These are phyloP conservation scores for Chelidonichthys spinosus DNA, from an alignment of 2,797 vertebrate genomes.

Conservation along the genomic window DNA sequence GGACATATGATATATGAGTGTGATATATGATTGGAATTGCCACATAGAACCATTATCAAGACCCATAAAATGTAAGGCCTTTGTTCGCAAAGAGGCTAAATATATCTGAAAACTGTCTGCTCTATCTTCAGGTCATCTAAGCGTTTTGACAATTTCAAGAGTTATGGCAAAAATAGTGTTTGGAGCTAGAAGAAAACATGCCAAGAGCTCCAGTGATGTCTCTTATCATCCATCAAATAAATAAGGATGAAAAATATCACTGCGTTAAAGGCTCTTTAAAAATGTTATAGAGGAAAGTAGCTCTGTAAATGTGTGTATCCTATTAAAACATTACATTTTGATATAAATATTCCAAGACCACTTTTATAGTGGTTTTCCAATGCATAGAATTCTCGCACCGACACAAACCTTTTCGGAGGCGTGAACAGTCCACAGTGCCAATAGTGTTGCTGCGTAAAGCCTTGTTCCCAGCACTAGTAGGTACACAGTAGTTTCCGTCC, in stretches of 20 bases:
- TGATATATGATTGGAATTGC: neutral
- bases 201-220: neutral
- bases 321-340: neutral
- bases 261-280: conserved; percentile 7
- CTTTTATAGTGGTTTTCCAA: neutral
- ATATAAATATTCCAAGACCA: neutral
- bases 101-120: neutral
- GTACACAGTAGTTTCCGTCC: conserved; percentile 92
- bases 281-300: neutral
- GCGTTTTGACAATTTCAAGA: conserved; percentile 14
- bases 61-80: neutral
- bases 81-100: neutral
- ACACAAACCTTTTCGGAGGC: conserved; percentile 92
- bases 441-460: conserved; percentile 93
- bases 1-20: neutral
- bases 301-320: conserved; percentile 2
- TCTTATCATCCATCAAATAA: conserved; percentile 27
- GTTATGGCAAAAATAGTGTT: conserved; percentile 16
- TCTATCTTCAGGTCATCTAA: conserved; percentile 12
- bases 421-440: conserved; percentile 90
- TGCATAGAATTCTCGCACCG: neutral
- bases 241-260: conserved; percentile 16
- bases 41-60: neutral
- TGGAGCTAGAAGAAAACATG: conserved; percentile 5
- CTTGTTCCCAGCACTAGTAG: conserved; percentile 85